Evolutionary conservation across 2,888 invertebrate species (phyloP).

Genomic region (Schizaphis graminum): DNA sequence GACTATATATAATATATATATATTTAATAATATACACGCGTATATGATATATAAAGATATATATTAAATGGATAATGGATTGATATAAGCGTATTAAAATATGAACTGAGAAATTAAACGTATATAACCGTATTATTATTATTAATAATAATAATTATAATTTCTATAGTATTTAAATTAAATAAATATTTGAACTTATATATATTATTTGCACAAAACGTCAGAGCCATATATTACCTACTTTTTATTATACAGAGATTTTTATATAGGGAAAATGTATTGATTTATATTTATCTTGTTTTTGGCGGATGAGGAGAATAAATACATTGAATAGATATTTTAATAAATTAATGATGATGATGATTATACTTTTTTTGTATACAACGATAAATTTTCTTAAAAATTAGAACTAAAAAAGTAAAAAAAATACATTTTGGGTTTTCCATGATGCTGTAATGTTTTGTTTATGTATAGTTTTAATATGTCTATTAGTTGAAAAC

Average conservation of each 20-base stretch:
- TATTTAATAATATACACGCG: too few relatives aligned
- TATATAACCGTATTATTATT: not conserved
- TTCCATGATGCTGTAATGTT: not conserved
- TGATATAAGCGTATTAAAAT: conserved; percentile 6
- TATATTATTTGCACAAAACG: not conserved
- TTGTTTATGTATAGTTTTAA: not conserved
- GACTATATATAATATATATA: not conserved
- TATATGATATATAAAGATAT: not conserved
- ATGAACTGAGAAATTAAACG: not conserved
- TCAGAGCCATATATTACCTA: not conserved
- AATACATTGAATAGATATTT: not conserved
- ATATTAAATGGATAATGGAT: not conserved
- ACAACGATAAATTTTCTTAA: not conserved
- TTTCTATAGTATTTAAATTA: not conserved
- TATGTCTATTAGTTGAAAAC: not conserved
- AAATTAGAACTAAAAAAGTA: not conserved
- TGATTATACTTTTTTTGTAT: not conserved
- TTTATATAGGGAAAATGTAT: not conserved
- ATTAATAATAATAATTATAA: not conserved
- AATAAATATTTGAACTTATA: not conserved
- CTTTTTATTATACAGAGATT: not conserved
- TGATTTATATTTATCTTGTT: not conserved
- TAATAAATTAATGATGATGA: not conserved
- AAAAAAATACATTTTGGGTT: not conserved
- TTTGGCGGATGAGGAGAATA: not conserved